Percentiles rank a stretch among this genome's conserved stretches.
phyloP scores from a whole-genome alignment of 2,797 vertebrate genomes.

The Orientallactaga sibirica region DNA sequence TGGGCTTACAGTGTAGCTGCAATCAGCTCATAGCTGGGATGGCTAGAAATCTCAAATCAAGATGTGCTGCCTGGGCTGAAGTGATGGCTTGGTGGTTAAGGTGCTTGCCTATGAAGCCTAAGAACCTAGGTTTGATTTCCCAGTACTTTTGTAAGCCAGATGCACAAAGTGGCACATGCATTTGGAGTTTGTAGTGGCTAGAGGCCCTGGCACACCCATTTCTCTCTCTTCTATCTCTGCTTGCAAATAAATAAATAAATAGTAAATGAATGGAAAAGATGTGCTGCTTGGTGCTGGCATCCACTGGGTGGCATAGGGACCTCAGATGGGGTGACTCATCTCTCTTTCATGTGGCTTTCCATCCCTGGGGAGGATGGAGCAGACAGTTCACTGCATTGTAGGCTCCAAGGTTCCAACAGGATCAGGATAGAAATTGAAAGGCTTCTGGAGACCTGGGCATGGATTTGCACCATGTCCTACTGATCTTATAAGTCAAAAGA shows the following conservation, averaged over 20 bases:
- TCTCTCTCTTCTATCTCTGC: no score
- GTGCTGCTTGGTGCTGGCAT: neutral
- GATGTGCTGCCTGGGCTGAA: no score
- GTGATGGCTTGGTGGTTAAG: no score
- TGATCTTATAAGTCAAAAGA: neutral
- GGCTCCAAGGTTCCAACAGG: neutral
- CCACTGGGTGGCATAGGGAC: neutral
- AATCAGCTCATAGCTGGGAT: neutral
- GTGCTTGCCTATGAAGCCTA: no score
- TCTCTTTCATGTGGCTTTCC: neutral
- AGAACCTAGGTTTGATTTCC: no score
- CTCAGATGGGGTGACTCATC: neutral
- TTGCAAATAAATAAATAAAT: no score
- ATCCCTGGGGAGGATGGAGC: neutral
- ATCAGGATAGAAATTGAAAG: neutral
- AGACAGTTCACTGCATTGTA: neutral
- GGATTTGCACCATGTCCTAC: fast-evolving
- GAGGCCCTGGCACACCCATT: no score
- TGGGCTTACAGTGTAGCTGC: neutral
- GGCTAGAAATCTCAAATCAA: no score
- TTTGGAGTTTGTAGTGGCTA: no score
- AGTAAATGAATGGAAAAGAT: no score
- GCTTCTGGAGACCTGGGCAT: fast-evolving
- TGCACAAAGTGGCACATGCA: no score
- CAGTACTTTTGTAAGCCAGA: no score